phyloP scores from a whole-genome alignment of 92 coral and sea anemone species.

The Plumapathes pennacea region DNA sequence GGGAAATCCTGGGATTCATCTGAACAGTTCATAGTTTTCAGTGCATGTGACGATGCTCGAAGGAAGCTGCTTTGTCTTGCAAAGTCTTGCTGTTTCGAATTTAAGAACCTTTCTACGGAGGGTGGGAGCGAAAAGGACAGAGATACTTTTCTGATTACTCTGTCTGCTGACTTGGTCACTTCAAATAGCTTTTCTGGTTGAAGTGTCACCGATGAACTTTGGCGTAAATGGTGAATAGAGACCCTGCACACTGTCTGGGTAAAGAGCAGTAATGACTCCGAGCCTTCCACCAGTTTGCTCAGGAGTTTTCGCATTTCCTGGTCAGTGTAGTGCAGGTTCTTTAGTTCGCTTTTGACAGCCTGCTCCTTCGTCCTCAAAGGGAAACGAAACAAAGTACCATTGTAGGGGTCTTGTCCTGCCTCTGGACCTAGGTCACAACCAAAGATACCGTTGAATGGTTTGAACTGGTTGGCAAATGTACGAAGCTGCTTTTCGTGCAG shows the following conservation, averaged over 20 bases:
- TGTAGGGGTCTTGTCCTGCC: conserved; percentile 35
- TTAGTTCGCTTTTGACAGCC: conserved; percentile 69
- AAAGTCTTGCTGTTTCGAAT: conserved; percentile 33
- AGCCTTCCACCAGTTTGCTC: conserved; percentile 51
- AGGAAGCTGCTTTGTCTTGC: conserved; percentile 55
- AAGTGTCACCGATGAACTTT: conserved; percentile 7
- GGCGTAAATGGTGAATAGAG: conserved; percentile 51
- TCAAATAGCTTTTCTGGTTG: conserved; percentile 53
- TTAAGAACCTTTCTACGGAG: conserved; percentile 7
- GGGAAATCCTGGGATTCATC: not conserved
- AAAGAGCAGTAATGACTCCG: conserved; percentile 71
- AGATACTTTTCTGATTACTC: conserved; percentile 33
- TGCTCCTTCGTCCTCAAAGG: conserved; percentile 76
- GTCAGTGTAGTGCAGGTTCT: conserved; percentile 56
- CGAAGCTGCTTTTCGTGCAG: conserved; percentile 22
- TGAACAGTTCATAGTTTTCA: not conserved
- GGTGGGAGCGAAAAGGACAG: conserved; percentile 34
- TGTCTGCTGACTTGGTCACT: conserved; percentile 39
- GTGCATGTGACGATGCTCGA: conserved; percentile 35
- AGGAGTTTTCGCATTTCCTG: conserved; percentile 59
- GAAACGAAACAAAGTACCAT: conserved; percentile 86
- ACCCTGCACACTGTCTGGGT: conserved; percentile 78
- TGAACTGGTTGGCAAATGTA: conserved; percentile 69
- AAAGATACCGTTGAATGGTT: conserved; percentile 81
- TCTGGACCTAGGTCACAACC: conserved; percentile 68